Conservation (phyloP, 2,888 invertebrate species). For the Pollenia angustigena region DNA sequence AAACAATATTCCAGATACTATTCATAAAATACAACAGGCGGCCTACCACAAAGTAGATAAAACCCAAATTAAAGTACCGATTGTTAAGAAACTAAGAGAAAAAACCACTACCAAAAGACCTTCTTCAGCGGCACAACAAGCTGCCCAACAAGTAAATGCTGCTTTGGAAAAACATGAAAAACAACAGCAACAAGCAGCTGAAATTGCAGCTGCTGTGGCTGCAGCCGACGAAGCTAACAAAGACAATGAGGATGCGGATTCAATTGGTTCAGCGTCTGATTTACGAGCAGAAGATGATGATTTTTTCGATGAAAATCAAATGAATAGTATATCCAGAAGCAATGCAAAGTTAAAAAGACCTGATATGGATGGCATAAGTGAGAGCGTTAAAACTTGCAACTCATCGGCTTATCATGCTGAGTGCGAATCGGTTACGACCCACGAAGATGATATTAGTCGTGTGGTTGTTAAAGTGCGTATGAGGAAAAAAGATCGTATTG, state of each 20-base stretch:
- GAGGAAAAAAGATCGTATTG: conserved; percentile 83
- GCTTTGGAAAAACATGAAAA: conserved; percentile 75
- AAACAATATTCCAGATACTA: conserved; percentile 85
- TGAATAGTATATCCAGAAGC: conserved; percentile 75
- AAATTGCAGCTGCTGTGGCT: conserved; percentile 74
- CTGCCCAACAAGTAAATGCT: conserved; percentile 78
- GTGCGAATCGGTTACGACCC: conserved; percentile 88
- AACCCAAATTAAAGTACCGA: conserved; percentile 82
- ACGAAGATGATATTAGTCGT: conserved; percentile 86
- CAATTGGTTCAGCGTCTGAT: conserved; percentile 90
- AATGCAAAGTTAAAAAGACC: conserved; percentile 80
- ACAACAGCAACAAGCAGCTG: conserved; percentile 76
- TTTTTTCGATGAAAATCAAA: conserved; percentile 84
- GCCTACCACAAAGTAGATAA: conserved; percentile 85
- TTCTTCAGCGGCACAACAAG: conserved; percentile 81
- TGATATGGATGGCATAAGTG: conserved; percentile 86
- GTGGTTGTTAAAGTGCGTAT: conserved; percentile 85
- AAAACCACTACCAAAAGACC: conserved; percentile 80
- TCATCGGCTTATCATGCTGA: conserved; percentile 90
- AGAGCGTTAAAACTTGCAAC: conserved; percentile 88
- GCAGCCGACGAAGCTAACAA: conserved; percentile 76
- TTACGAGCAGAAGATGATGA: conserved; percentile 86
- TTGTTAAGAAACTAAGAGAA: conserved; percentile 85
- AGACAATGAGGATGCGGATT: conserved; percentile 87
- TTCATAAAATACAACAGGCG: conserved; percentile 84